Evolutionary conservation across 2,888 invertebrate genomes (phyloP), one percentile per base, ranked within the genome.

Genomic region (Minunthozetes semirufus): DNA sequence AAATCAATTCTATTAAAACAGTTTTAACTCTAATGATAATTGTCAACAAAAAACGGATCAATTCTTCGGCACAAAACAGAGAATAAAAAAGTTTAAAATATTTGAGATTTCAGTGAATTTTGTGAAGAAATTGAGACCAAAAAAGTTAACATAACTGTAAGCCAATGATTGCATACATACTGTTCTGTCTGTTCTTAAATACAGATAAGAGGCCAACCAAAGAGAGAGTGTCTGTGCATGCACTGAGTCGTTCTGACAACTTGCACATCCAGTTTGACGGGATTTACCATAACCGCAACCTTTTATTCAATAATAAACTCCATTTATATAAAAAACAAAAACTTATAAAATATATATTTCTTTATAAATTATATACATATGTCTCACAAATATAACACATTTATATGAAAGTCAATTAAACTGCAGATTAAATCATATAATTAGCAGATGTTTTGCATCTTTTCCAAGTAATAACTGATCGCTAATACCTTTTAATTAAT

Each of bases 221-320:
- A 56, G 22, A 56, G 5, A 2, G 25, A 15, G 25, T 17, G 13
- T 27, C 27, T 27, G 27, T 61, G 61, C 15, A n/a, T 8, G 29
- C 15, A n/a, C n/a, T 11, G 13, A 13, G 17, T 1, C 17, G 61
- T 61, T n/a, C 38, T 11, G 22, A 68, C 70, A 48, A 70, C 19
- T 68, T 4, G 68, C 22, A 68, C 42, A 19, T 70, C 70, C 19
- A 42, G 70, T 70, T 70, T 70, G 46, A 46, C 70, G 11, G 46
- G 19, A 70, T 70, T 48, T 11, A 1, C 25, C 9, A 22, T 22
- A 13, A 70, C 22, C 25, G 25, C 25, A n/a, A 42, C 5, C 46
- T 48, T 46, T 48, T 17, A 48, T 25, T 8, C 9, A 61, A 22
- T 25, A 61, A 4, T 61, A 27, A 22, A 25, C 25, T 19, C 19